Base-by-base conservation (phyloP, 1,140 invertebrate genomes). In the Araneus ventricosus region DNA sequence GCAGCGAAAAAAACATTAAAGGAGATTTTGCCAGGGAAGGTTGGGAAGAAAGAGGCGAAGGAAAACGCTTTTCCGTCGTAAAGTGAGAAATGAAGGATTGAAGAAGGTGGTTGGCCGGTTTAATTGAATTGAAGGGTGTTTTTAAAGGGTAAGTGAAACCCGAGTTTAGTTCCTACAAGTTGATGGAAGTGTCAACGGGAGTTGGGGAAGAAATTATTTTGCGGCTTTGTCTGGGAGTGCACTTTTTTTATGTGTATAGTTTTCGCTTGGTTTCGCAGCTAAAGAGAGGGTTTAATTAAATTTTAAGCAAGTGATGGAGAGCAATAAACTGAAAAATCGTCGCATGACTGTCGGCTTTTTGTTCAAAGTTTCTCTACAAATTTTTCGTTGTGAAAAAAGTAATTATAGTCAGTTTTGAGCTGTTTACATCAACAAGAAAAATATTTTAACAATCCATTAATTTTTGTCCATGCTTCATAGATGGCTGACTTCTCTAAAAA, bases 71-170 rank as follows among this genome's bases (percentile, higher is more conserved):
- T n/a, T 34, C 34, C 70, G 34, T 75, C 70, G 70, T 30, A 34
- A 34, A 75, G 70, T 75, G 70, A 75, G 70, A 75, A 75, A 75
- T 75, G 70, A 75, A 75, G 70, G 30, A 75, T 75, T 75, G 70
- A 34, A 6, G 59, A 63, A 63, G 30, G 17, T 34, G 70, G 63
- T 27, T 75, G 70, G 45, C 17, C 30, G 70, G 70, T 75, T 75
- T 75, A 75, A 75, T 75, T 75, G 70, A 75, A 75, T 75, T 75
- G 70, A 75, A 75, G 70, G 70, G 34, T 75, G 30, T 75, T 75
- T 84, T 84, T 84, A 84, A 84, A 52, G 39, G 80, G 24, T 84
- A 52, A 84, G 45, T 52, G 80, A 45, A 84, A 75, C 70, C 30
- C 27, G 70, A 75, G 34, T 75, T 75, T 75, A 75, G 70, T 37